Conservation (phyloP, 2,888 invertebrate species). For the Poecilus cupreus region DNA sequence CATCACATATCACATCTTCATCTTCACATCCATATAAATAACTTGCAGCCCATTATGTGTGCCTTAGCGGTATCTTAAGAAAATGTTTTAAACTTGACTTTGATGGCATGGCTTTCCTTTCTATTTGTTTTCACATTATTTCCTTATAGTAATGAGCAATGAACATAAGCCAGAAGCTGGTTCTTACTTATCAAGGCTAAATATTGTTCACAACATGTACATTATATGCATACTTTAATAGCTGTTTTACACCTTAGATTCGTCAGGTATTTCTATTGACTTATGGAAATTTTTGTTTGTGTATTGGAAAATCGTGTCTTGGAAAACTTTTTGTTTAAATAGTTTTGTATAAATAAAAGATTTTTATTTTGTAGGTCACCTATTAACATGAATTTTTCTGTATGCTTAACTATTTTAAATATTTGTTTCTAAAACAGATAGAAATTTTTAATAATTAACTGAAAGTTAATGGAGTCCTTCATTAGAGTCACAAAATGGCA, state of each 20-base stretch:
- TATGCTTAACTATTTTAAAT: not conserved
- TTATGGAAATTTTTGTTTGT: conserved; percentile 22
- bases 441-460: no score
- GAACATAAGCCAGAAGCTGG: not conserved
- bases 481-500: no score
- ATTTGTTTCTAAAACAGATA: not conserved
- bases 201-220: conserved; percentile 16
- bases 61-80: conserved; percentile 14
- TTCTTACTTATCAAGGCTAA: conserved; percentile 4
- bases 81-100: conserved; percentile 46
- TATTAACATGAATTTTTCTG: conserved; percentile 12
- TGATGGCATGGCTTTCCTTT: conserved; percentile 16
- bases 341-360: conserved; percentile 2
- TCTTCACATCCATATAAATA: no score
- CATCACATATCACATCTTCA: no score
- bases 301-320: not conserved
- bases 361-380: conserved; percentile 30
- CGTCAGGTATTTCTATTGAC: not conserved
- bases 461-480: no score
- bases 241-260: not conserved
- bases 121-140: conserved; percentile 40
- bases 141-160: conserved; percentile 2
- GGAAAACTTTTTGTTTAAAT: conserved; percentile 7
- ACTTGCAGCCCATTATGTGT: not conserved
- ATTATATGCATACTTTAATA: not conserved